A percentile compares a stretch with the other conserved stretches of the same genome.
Conservation (phyloP, 2,113 vertebrate genomes). For the Empidonax alnorum region DNA sequence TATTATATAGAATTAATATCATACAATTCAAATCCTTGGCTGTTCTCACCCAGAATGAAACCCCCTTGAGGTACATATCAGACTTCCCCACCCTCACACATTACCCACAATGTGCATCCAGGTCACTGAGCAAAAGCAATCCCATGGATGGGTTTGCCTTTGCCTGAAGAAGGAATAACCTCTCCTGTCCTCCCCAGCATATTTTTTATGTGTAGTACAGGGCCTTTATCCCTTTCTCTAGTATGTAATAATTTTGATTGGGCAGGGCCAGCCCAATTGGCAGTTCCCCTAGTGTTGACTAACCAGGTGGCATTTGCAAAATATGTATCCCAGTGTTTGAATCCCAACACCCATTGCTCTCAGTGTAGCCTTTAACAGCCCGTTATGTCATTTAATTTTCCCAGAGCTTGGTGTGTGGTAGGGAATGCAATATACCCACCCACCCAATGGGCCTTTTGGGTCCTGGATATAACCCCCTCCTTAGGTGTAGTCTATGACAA, state of each 20-base stretch:
- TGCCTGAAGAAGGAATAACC: background rate
- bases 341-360: background rate
- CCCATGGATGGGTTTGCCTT: background rate
- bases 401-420: background rate
- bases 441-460: background rate
- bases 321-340: background rate
- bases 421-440: background rate
- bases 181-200: background rate
- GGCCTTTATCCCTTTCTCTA: background rate
- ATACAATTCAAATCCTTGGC: background rate
- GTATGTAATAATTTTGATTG: background rate
- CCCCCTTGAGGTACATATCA: background rate
- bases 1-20: background rate
- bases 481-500: background rate
- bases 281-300: background rate
- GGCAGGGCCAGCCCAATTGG: background rate
- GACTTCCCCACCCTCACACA: background rate
- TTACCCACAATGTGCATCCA: fast-evolving
- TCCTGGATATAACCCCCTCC: background rate
- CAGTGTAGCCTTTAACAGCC: background rate
- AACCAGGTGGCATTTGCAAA: background rate
- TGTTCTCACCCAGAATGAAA: background rate
- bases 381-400: background rate
- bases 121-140: background rate
- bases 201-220: background rate